Conservation (phyloP, 2,888 invertebrate species). For the Tipula vernalis region DNA sequence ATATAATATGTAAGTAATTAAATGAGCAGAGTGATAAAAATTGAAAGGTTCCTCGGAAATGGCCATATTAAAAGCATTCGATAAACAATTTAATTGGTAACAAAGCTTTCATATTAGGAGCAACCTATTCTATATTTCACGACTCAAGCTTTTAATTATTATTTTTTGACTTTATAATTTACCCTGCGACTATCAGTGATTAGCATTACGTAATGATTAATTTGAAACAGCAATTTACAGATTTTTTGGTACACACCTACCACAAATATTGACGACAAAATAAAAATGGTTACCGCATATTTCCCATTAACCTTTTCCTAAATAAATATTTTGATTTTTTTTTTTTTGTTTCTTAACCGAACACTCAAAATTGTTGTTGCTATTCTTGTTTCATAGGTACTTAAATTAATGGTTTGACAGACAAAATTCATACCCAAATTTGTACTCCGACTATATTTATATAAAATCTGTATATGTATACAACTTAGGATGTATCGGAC, state of each 20-base stretch:
- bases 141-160: too few species aligned
- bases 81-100: too few species aligned
- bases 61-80: too few species aligned
- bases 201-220: too few species aligned
- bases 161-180: too few species aligned
- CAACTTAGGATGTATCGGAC: background rate
- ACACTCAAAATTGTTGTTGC: background rate
- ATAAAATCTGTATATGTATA: background rate
- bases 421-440: background rate
- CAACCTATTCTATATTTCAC: too few species aligned
- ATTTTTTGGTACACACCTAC: background rate
- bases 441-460: background rate
- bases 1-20: too few species aligned
- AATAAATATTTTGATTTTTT: background rate
- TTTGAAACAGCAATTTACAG: background rate
- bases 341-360: background rate
- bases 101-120: too few species aligned
- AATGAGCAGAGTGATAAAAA: too few species aligned
- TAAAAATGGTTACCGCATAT: background rate
- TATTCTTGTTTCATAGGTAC: background rate
- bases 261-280: too few species aligned
- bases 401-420: background rate
- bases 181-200: too few species aligned
- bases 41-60: too few species aligned
- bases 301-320: background rate